Percentiles rank a stretch among this genome's conserved stretches.
Conservation (phyloP, 2,797 vertebrate genomes). For the Lagocephalus sceleratus region DNA sequence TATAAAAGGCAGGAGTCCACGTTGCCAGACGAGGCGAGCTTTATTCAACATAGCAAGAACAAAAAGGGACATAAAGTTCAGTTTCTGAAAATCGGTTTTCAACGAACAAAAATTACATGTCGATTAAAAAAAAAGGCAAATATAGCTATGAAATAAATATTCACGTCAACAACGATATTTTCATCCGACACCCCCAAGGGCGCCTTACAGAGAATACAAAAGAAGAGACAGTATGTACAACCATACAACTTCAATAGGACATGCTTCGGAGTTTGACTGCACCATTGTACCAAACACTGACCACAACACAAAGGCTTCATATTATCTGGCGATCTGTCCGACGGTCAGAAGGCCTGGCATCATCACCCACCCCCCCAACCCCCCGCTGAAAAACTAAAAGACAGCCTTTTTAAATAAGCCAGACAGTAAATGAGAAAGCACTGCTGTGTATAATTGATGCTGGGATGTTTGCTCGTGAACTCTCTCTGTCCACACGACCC, state of each 20-base stretch:
- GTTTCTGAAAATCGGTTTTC: conserved; percentile 68
- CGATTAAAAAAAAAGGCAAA: conserved; percentile 51
- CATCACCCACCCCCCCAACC: conserved; percentile 21
- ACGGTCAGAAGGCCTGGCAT: conserved; percentile 35
- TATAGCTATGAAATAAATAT: conserved; percentile 76
- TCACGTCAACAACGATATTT: conserved; percentile 73
- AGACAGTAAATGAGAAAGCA: conserved; percentile 43
- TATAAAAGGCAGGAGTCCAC: conserved; percentile 18
- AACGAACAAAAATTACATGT: conserved; percentile 56
- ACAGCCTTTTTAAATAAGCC: conserved; percentile 35
- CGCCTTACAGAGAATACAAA: conserved; percentile 79
- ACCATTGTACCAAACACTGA: conserved; percentile 72
- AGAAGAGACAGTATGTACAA: conserved; percentile 77
- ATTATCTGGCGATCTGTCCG: conserved; percentile 60
- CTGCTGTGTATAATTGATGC: conserved; percentile 48
- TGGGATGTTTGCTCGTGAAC: conserved; percentile 51
- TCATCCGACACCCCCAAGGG: conserved; percentile 58
- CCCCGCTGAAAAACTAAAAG: conserved; percentile 26
- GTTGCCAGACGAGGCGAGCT: conserved; percentile 72
- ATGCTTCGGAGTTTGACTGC: conserved; percentile 77
- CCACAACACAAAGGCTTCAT: conserved; percentile 75
- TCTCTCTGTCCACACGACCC: conserved; percentile 49
- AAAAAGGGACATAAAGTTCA: conserved; percentile 20
- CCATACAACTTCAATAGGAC: conserved; percentile 74
- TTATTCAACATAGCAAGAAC: conserved; percentile 74